Evolutionary conservation across 2,888 invertebrate species (phyloP), one percentile per base, ranked within the genome.

Genomic region (Hedya salicella): DNA sequence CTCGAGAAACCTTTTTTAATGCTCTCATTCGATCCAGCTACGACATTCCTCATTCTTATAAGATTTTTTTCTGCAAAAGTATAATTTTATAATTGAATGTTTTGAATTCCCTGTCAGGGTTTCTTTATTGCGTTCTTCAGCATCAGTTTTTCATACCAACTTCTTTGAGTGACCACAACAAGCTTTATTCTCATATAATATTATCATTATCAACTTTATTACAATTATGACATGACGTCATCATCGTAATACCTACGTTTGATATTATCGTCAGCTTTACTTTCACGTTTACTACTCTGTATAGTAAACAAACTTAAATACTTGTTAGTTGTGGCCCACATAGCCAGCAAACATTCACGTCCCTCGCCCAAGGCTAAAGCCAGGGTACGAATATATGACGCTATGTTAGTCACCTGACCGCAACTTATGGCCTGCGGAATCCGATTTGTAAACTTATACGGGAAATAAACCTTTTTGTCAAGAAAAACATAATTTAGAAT

Each of bases 311-410:
- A 62, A 70, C 70, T 71, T 67, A 64, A n/a, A n/a, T n/a, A n/a
- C n/a, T n/a, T n/a, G n/a, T n/a, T n/a, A n/a, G n/a, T n/a, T n/a
- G 32, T 40, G 25, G 25, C 6, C 25, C 32, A 69, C 68, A 74
- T 67, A 68, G 36, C 46, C 39, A 32, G 69, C 67, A 77, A 75
- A 76, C 73, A 73, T 68, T 70, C 54, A 69, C 73, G 75, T 74
- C 74, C 74, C 68, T 66, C 61, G 56, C 53, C 59, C 69, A 59
- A 52, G 68, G 64, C 70, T 48, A 77, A 75, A 70, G 75, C 71
- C 80, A 77, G 59, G 78, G 78, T 56, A n/a, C 73, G 66, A 48
- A 21, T 65, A 60, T 30, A 42, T 40, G 25, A 32, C 53, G 59
- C 64, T 54, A 60, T 17, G 42, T 25, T 40, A 40, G 21, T 54